A percentile compares a stretch with the other conserved stretches of the same genome.
These are phyloP conservation scores for Megaceryle torquata DNA, from an alignment of 2,113 vertebrate genomes.

Conservation along the genomic window DNA sequence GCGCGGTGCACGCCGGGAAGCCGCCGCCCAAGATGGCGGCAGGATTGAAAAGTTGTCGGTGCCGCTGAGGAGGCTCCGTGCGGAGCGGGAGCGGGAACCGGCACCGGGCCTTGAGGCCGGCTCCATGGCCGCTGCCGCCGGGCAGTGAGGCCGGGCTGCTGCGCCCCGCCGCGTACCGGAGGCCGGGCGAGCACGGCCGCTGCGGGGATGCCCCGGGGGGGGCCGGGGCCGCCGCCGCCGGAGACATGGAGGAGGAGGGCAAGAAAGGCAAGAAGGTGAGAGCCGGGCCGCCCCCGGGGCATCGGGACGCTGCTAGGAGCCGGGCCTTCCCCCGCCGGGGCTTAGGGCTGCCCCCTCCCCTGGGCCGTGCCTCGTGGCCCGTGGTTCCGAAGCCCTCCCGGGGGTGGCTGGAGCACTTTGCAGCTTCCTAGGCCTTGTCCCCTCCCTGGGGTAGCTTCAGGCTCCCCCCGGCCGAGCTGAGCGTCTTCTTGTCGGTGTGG, in stretches of 20 bases:
- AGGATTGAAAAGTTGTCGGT: slow-evolving; percentile 83
- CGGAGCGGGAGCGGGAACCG: not conserved
- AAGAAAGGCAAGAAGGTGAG: slow-evolving; percentile 93
- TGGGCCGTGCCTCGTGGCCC: accelerated
- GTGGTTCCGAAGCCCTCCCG: accelerated
- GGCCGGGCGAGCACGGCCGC: not conserved
- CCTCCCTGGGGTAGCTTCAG: accelerated
- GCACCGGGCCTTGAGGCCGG: not conserved
- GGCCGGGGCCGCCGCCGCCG: slow-evolving; percentile 41
- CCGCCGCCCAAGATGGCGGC: slow-evolving; percentile 93
- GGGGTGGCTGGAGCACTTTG: accelerated
- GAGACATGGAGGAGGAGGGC: slow-evolving; percentile 90
- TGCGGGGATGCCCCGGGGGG: slow-evolving; percentile 51
- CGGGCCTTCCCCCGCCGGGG: accelerated
- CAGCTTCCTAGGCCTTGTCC: not conserved
- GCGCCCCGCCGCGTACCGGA: not conserved
- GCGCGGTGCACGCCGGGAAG: slow-evolving; percentile 76
- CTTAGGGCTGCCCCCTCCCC: accelerated
- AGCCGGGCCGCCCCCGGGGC: not conserved
- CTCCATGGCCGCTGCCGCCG: not conserved
- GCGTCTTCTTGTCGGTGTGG: accelerated
- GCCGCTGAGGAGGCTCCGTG: not conserved
- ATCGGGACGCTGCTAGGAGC: accelerated
- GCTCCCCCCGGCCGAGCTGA: accelerated
- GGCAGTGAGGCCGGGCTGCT: not conserved